Evolutionary conservation across 2,888 invertebrate species (phyloP), one percentile per base, ranked within the genome.

Genomic region (Agonopterix heracliana): DNA sequence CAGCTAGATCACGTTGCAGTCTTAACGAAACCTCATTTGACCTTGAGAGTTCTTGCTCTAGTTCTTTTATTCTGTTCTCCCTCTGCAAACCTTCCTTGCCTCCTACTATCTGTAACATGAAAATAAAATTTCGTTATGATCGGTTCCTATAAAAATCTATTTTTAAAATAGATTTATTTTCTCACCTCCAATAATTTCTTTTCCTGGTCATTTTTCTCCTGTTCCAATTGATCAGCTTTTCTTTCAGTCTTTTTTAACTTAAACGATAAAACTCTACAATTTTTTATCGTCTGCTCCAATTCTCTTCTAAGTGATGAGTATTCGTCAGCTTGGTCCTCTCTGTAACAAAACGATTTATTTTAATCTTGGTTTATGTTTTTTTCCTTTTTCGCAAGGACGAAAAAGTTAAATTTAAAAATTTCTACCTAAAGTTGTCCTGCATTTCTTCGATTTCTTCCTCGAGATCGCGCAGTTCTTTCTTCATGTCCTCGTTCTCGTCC

Each of bases 381-480:
- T 12, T 41, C n/a, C 38, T 38, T 44, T 26, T 2, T 17, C 17
- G 2, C 26, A 26, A 26, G 26, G 7, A 26, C 26, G 7, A 26
- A 26, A 10, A 38, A 5, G 38, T 3, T 9, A 38, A 10, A 38
- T 10, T 38, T 38, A 1, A n/a, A 38, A 11, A 38, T 38, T 38
- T 5, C 11, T 74, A 93, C 90, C 95, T 92, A 78, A 97, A 97
- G 74, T 95, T 96, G 74, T 99, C 99, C 77, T 99, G 98, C 93
- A 99, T 94, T 83, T 99, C 99, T 71, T 99, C 99, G 83, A 99
- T 98, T 87, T 99, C 99, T 57, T 97, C 95, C 73, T 98, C 98
- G 68, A 99, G 90, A 68, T 98, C 97, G 36, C 95, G 89, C 48
- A 98, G 91, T 78, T 99, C 98, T 61, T 95, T 95, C 73, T 97